Conservation (phyloP, 2,113 vertebrate genomes). For the Ailuropoda melanoleuca region DNA sequence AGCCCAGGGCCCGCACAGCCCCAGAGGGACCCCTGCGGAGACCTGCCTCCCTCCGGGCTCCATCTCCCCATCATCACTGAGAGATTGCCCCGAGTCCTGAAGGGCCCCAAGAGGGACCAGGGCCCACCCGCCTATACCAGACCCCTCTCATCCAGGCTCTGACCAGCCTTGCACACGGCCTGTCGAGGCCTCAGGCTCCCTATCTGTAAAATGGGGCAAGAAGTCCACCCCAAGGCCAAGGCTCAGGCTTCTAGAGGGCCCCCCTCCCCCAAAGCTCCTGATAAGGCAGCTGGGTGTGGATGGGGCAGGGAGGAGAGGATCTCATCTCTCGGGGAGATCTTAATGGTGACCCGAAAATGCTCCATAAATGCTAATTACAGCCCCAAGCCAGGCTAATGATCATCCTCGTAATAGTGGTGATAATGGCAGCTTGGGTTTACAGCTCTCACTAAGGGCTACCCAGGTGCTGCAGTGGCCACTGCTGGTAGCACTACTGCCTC, state of each 20-base stretch:
- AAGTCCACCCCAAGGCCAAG: neutral
- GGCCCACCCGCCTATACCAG: rapidly evolving
- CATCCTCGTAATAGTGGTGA: rapidly evolving
- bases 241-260: neutral
- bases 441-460: neutral
- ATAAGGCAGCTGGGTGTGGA: neutral
- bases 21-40: neutral
- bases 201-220: neutral
- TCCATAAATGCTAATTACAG: neutral
- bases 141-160: neutral
- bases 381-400: neutral
- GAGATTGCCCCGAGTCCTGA: neutral
- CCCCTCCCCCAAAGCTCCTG: neutral
- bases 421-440: neutral
- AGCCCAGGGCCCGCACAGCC: neutral
- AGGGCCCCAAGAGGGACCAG: neutral
- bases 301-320: neutral
- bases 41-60: neutral
- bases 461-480: neutral
- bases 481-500: neutral
- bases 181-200: neutral
- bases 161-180: neutral
- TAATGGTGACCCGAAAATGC: neutral
- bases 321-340: neutral
- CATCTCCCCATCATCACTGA: neutral